Base-by-base conservation (phyloP, 2,888 invertebrate genomes). In the Leptogaster cylindrica region DNA sequence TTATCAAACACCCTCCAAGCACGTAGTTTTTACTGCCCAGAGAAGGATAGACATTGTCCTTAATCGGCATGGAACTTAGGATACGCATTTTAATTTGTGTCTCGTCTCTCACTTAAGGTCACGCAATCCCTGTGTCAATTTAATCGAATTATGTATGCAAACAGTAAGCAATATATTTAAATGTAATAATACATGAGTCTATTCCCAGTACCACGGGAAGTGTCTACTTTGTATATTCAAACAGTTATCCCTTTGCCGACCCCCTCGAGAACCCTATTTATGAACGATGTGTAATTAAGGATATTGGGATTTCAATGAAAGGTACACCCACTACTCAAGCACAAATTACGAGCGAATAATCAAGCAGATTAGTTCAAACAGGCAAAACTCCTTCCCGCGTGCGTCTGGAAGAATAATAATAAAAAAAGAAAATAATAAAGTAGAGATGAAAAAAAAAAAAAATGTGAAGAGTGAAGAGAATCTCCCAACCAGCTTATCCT, bases 331-430 rank as follows among this genome's bases (percentile, higher is more conserved):
- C 66, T 52, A 67, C 67, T 66, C 65, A 69, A 50, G 65, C 55
- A 69, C 67, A 39, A 69, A 69, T 69, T 69, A 69, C 69, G 41
- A 67, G 69, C 69, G 67, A 69, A 69, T 69, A 69, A 69, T 67
- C 69, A 69, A 67, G 69, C 61, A 67, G 69, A 69, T 69, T 67
- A 69, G 67, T 69, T 69, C 50, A 66, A 68, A 68, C 63, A 68
- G 18, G 31, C 31, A 6, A n/a, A 31, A 44, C 65, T 58, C 48
- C 65, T 58, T 68, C 50, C 6, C 20, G 16, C 20, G n/a, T 12
- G 8, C n/a, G n/a, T n/a, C 10, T 46, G 3, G 16, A 46, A n/a
- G n/a, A n/a, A n/a, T n/a, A n/a, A n/a, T n/a, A n/a, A n/a, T n/a
- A n/a, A n/a, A n/a, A n/a, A n/a, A n/a, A n/a, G n/a, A n/a, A n/a